Percentiles rank a stretch among this genome's conserved stretches.
These are phyloP conservation scores for Drosophila gunungcola DNA, from an alignment of 1,140 invertebrate species.

Conservation along the genomic window DNA sequence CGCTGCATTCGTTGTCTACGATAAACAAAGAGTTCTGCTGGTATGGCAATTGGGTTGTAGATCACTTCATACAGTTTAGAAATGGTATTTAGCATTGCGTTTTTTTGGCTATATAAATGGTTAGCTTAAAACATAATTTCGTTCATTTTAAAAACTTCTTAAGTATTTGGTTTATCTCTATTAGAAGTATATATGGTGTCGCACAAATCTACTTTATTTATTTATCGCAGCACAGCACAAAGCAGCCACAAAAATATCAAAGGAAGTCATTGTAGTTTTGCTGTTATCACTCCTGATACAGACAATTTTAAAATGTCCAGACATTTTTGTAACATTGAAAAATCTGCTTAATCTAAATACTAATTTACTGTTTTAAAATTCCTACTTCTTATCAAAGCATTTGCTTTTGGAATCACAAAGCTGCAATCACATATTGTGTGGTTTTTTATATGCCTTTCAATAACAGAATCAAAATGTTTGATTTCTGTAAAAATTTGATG, in stretches of 20 bases:
- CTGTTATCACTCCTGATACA: not conserved
- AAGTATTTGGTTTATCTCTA: no score
- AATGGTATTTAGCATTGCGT: not conserved
- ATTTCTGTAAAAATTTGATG: not conserved
- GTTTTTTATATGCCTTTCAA: not conserved
- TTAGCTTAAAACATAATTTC: no score
- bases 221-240: not conserved
- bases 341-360: not conserved
- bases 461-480: not conserved
- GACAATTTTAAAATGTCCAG: not conserved
- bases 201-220: not conserved
- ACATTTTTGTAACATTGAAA: slow-evolving; percentile 17
- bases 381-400: slow-evolving; percentile 19
- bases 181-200: no score
- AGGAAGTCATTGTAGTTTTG: not conserved
- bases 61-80: not conserved
- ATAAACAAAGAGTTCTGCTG: slow-evolving; percentile 20
- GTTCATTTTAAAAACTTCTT: no score
- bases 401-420: slow-evolving; percentile 17
- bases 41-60: slow-evolving; percentile 6
- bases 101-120: not conserved
- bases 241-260: no score
- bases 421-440: slow-evolving; percentile 1
- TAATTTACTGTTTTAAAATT: slow-evolving; percentile 24
- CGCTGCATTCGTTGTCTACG: slow-evolving; percentile 44